Evolutionary conservation across 2,113 vertebrate species (phyloP), one percentile per base, ranked within the genome.

Genomic region (Gavialis gangeticus): DNA sequence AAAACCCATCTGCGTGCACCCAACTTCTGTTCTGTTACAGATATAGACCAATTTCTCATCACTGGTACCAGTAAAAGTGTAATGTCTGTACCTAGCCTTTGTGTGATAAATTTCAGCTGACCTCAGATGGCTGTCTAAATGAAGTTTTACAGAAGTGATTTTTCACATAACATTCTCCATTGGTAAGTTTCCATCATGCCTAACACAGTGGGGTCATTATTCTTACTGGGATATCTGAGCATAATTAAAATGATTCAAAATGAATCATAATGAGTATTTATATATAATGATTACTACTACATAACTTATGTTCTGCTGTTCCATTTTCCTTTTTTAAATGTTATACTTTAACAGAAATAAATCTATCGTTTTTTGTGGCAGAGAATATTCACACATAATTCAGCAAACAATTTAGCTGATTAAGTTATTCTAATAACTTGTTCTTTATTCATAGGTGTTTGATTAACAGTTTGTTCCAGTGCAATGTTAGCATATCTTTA

Each of bases 41-140:
- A 46, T 46, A 46, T 46, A 46, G 46, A 46, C 46, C 46, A 46
- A 9, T 46, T 46, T 46, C 46, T 46, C 7, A 46, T 46, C 46
- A 46, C 46, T 46, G 46, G 46, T 46, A 46, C 46, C 46, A 46
- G 46, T 46, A 46, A 46, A 46, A 46, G 46, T 46, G 46, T 46
- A 46, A 46, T 7, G 46, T 46, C 46, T 46, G 46, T 46, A 46
- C 46, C 46, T 46, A 46, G 46, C 9, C 46, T 46, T 46, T 46
- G 46, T 46, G 46, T 46, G 46, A 46, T 46, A 46, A 46, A 46
- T 89, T 91, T 79, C 91, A 37, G 10, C 59, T 91, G 92, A 95
- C 94, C 96, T 96, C 92, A 95, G 96, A 96, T 89, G 25, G 58
- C 28, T 79, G 91, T 96, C 78, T 80, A 85, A 58, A 21, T 66